Conservation (phyloP, 2,113 vertebrate species). For the Herpailurus yagouaroundi region DNA sequence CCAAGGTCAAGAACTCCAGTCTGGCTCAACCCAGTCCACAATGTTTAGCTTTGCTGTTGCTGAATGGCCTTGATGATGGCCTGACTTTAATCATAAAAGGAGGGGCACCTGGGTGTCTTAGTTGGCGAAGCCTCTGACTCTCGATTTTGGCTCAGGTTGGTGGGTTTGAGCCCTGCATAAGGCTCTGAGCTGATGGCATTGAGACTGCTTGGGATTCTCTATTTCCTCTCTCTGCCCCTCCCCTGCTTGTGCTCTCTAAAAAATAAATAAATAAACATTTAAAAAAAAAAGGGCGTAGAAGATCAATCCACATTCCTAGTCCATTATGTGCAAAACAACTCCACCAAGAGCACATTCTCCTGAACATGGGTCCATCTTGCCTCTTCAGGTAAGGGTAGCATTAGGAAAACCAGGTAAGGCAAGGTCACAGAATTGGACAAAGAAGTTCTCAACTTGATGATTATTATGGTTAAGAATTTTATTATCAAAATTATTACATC, state of each 20-base stretch:
- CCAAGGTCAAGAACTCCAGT: background rate
- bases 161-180: too few relatives aligned
- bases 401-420: background rate
- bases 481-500: slow-evolving; percentile 99
- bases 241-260: too few relatives aligned
- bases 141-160: too few relatives aligned
- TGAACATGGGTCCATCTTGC: background rate
- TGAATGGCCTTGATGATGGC: background rate
- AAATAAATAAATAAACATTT: too few relatives aligned
- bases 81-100: background rate
- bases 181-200: too few relatives aligned
- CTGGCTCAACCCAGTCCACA: background rate
- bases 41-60: background rate
- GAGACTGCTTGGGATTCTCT: too few relatives aligned
- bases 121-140: too few relatives aligned
- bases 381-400: background rate
- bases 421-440: slow-evolving; percentile 19
- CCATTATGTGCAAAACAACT: background rate
- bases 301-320: background rate
- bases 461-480: slow-evolving; percentile 96
- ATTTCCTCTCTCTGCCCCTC: too few relatives aligned
- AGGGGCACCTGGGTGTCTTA: too few relatives aligned
- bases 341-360: background rate
- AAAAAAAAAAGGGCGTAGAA: background rate
- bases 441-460: slow-evolving; percentile 47